A percentile compares a stretch with the other conserved stretches of the same genome.
These are phyloP conservation scores for Yponomeuta sedellus DNA, from an alignment of 2,888 invertebrate species.

Conservation along the genomic window DNA sequence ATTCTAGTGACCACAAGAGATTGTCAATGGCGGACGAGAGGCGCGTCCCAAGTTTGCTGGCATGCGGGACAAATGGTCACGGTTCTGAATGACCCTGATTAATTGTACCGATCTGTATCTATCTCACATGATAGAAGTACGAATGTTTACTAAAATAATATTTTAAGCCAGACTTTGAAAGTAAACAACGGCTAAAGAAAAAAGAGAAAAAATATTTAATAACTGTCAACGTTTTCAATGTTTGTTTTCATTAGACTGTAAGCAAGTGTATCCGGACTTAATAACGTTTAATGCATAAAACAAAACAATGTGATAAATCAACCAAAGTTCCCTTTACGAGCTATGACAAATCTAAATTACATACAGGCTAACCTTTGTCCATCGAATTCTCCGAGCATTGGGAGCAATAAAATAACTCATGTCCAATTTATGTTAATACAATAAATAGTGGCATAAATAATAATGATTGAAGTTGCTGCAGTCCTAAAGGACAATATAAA, in stretches of 20 bases:
- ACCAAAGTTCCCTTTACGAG: constrained; percentile 62
- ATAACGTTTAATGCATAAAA: background rate
- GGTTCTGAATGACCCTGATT: background rate
- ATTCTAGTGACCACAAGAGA: constrained; percentile 3
- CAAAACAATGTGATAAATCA: constrained; percentile 35
- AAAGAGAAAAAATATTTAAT: too few species aligned
- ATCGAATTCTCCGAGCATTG: constrained; percentile 60
- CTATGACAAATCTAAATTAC: constrained; percentile 70
- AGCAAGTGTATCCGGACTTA: too few species aligned
- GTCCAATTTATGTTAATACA: constrained; percentile 76
- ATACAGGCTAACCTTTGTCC: constrained; percentile 64
- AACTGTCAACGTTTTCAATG: too few species aligned
- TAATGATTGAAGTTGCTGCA: constrained; percentile 40
- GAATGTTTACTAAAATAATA: background rate
- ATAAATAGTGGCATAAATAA: constrained; percentile 75
- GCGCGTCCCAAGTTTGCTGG: background rate
- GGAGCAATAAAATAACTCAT: constrained; percentile 72
- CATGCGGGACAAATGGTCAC: constrained; percentile 1
- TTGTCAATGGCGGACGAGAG: constrained; percentile 1
- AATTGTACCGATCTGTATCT: background rate
- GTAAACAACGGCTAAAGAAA: too few species aligned
- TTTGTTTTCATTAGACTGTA: too few species aligned
- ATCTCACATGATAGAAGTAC: background rate
- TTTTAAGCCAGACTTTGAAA: too few species aligned
- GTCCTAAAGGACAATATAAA: constrained; percentile 62